A percentile compares a stretch with the other conserved stretches of the same genome.
Conservation (phyloP, 2,888 invertebrate species). For the Coleophora deauratella region DNA sequence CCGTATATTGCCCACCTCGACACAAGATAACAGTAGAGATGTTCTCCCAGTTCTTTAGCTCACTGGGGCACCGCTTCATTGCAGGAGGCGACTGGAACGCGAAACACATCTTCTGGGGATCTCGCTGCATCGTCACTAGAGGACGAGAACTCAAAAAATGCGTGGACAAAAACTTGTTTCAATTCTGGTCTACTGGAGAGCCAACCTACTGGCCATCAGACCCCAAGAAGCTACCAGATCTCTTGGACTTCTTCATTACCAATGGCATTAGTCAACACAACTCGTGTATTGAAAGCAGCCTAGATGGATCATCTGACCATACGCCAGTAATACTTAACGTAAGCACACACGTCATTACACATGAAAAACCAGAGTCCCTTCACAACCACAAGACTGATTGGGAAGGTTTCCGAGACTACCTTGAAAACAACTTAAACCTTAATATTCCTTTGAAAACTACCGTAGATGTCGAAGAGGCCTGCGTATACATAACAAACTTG, state of each 20-base stretch:
- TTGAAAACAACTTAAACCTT: slow-evolving; percentile 6
- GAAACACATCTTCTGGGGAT: slow-evolving; percentile 15
- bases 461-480: slow-evolving; percentile 7
- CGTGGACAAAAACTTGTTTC: background rate
- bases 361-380: slow-evolving; percentile 1
- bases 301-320: slow-evolving; percentile 18
- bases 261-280: slow-evolving; percentile 9
- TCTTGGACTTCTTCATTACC: slow-evolving; percentile 17
- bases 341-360: background rate
- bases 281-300: slow-evolving; percentile 9
- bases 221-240: slow-evolving; percentile 12
- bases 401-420: slow-evolving; percentile 7
- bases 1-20: slow-evolving; percentile 15
- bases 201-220: slow-evolving; percentile 21
- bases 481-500: background rate
- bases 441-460: slow-evolving; percentile 8
- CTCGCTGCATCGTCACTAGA: slow-evolving; percentile 9
- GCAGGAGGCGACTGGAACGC: slow-evolving; percentile 16
- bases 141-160: slow-evolving; percentile 7
- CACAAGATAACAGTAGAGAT: background rate
- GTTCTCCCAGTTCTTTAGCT: background rate
- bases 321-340: slow-evolving; percentile 17
- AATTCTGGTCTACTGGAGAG: slow-evolving; percentile 9
- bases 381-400: slow-evolving; percentile 14
- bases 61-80: slow-evolving; percentile 10